Evolutionary conservation across 2,113 vertebrate genomes (phyloP), one percentile per base, ranked within the genome.

Genomic region (Clarias magur): DNA sequence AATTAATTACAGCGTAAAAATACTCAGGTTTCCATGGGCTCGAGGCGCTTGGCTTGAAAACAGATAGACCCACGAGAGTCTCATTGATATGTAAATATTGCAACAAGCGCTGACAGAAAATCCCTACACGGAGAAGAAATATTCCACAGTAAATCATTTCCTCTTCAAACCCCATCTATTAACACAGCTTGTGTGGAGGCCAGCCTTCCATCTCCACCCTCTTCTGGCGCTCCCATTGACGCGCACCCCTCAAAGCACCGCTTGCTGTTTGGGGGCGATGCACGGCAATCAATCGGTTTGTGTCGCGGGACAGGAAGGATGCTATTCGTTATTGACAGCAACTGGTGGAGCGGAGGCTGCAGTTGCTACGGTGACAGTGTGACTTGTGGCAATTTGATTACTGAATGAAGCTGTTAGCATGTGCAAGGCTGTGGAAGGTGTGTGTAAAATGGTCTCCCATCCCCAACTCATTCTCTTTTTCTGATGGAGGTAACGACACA

Each of bases 321-420:
- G 93, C 90, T 92, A 91, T 92, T 95, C 91, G 94, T 91, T 92
- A 93, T 92, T 87, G 91, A 88, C 93, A 91, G 92, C 70, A 90
- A 90, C 80, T 86, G 85, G 86, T 82, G 84, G 89, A 82, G 89
- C 15, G 87, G 85, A 84, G 84, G 91, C 92, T 91, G 87, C 93
- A 92, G 95, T 95, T 95, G 94, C 94, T 94, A 95, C 92, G 94
- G 95, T 94, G 94, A 96, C 95, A 93, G 93, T 90, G 92, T 93
- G 94, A 94, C 92, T 95, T 93, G 93, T 92, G 88, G 92, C 93
- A 93, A 92, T 93, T 93, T 94, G 93, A 93, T 93, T 93, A 93
- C 80, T 88, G 91, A 91, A 89, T 90, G 90, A 89, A 89, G 86
- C 89, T 86, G 86, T 89, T 90, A 90, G 86, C 86, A 76, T 86